Percentiles rank a stretch among this genome's conserved stretches.
These are phyloP conservation scores for Pangasianodon gigas DNA, from an alignment of 2,113 vertebrate genomes.

Conservation along the genomic window DNA sequence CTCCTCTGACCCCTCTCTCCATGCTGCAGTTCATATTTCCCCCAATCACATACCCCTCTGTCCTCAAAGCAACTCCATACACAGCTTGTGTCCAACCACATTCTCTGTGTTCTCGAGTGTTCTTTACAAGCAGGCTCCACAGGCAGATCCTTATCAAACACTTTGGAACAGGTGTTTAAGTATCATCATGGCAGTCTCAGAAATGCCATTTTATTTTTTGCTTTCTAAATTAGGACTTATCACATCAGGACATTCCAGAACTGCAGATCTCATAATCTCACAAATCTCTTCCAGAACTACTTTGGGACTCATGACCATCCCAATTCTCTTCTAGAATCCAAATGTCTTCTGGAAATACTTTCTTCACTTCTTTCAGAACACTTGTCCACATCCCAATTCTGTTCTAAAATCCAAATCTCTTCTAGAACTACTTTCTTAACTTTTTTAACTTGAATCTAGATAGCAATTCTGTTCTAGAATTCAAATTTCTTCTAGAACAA, in stretches of 20 bases:
- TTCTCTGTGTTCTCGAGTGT: slow-evolving; percentile 26
- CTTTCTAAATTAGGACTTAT: neutral
- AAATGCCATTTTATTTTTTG: slow-evolving; percentile 7
- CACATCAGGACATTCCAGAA: neutral
- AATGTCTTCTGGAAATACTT: neutral
- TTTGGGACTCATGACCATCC: neutral
- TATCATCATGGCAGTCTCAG: neutral
- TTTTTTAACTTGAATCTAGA: too few species aligned
- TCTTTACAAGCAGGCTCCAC: slow-evolving; percentile 30
- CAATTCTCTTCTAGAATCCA: neutral
- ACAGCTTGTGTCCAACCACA: neutral
- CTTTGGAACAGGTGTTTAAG: slow-evolving; percentile 6
- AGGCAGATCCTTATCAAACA: slow-evolving; percentile 19
- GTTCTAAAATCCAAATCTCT: neutral
- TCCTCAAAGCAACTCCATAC: slow-evolving; percentile 42
- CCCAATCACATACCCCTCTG: slow-evolving; percentile 22
- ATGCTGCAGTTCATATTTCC: slow-evolving; percentile 49
- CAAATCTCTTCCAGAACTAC: neutral
- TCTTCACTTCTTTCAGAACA: neutral
- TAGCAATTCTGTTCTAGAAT: neutral
- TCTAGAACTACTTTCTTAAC: too few species aligned
- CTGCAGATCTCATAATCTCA: neutral
- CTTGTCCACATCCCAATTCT: neutral
- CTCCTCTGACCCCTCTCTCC: slow-evolving; percentile 28
- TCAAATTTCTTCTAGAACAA: neutral